Percentiles rank a stretch among this genome's conserved stretches.
Conservation (phyloP, 2,113 vertebrate species). For the Strix aluco region DNA sequence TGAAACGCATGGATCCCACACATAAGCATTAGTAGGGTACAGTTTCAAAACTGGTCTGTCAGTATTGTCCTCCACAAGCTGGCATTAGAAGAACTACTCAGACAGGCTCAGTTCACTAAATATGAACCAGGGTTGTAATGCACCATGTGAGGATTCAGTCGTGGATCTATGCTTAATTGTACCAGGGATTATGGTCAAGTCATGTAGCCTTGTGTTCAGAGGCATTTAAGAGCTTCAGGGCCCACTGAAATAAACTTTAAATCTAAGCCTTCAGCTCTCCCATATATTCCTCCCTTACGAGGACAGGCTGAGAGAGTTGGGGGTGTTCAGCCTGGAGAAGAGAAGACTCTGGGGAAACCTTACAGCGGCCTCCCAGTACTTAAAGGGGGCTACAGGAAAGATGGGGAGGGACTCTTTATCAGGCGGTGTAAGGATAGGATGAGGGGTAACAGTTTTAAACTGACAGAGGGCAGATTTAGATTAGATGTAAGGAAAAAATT, state of each 20-base stretch:
- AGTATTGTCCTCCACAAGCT: not conserved
- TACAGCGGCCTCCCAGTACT: too few species aligned
- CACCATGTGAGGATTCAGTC: not conserved
- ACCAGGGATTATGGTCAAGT: not conserved
- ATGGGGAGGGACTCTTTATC: too few species aligned
- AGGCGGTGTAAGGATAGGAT: too few species aligned
- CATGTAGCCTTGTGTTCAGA: not conserved
- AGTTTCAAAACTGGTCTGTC: not conserved
- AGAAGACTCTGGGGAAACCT: too few species aligned
- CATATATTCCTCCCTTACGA: too few species aligned
- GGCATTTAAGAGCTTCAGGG: not conserved
- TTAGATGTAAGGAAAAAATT: too few species aligned
- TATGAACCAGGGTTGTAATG: not conserved
- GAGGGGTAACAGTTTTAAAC: too few species aligned
- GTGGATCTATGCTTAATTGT: not conserved
- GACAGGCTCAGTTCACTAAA: not conserved
- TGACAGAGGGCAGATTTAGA: too few species aligned
- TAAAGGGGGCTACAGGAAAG: too few species aligned
- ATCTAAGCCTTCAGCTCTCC: not conserved
- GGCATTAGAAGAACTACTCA: not conserved
- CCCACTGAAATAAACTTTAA: not conserved
- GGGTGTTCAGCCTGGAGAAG: too few species aligned
- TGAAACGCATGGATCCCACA: not conserved
- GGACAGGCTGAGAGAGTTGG: too few species aligned
- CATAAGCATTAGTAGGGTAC: not conserved